Evolutionary conservation across 2,113 vertebrate species (phyloP), one percentile per base, ranked within the genome.

Genomic region (Ctenomys sociabilis): DNA sequence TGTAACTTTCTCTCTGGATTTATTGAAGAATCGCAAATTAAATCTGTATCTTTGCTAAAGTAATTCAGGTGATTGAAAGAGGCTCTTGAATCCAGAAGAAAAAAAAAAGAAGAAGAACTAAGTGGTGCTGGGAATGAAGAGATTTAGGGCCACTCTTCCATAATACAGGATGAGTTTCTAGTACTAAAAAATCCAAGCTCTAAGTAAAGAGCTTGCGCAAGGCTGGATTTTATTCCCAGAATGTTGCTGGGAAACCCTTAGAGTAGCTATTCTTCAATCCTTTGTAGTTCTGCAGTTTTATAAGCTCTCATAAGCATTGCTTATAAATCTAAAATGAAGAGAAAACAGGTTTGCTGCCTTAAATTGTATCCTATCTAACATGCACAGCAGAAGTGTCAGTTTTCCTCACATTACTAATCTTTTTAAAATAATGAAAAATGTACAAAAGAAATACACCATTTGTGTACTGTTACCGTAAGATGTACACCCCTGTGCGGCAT

Each of bases 201-300:
- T 63, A 24, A 96, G 26, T 26, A 73, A 68, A 32, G n/a, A 80
- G 40, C 85, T 19, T 57, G 35, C 57, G 16, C 61, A 92, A 85
- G 64, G 16, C 66, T 22, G 28, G 90, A 32, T 94, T 93, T 91
- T 95, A 84, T 96, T 95, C 84, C 21, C 64, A 59, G 88, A n/a
- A 37, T 1, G 3, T 61, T 35, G 21, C 35, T 90, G 30, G 75
- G 85, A 96, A 96, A 24, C 35, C 45, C 12, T 86, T 72, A 57
- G 57, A 80, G 70, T 87, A 68, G 45, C n/a, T 77, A 75, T 14
- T 92, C 87, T 85, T 92, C 32, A 59, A 0, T 87, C 37, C 89
- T 93, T n/a, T 24, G 13, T 54, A 63, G 68, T 92, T 87, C 84
- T 93, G 52, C 92, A 89, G 77, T 89, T 92, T 90, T 91, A 84